Base-by-base conservation (phyloP, 2,888 invertebrate genomes). In the Microdon myrmicae region DNA sequence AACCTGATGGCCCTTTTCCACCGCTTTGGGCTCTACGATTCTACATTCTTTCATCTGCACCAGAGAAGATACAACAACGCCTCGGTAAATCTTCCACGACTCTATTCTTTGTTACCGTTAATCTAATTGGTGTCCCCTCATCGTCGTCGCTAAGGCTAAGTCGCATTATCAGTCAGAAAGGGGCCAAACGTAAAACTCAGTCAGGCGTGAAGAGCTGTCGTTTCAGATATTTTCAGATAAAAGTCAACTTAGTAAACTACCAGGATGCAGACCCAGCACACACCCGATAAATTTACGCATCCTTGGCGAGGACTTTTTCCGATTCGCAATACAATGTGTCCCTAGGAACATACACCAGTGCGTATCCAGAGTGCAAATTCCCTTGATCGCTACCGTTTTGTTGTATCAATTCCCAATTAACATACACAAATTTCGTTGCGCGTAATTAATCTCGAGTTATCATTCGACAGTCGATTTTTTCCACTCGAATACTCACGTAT, bases 161-260 rank as follows among this genome's bases (percentile, higher is more conserved):
- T 64, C 64, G 58, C 51, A 58, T 64, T 58, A 58, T 58, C 58
- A 56, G 64, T 64, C 56, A 64, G 61, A 29, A 43, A n/a, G n/a
- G 56, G 47, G 56, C 45, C 64, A 53, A 64, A 64, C 64, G 53
- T 64, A 58, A 64, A 64, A 64, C 56, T 43, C 64, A 64, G 53
- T 64, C 64, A 58, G 64, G 64, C 48, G 64, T 64, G 58, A 58
- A 64, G 53, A 64, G 47, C 64, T 58, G 64, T 64, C 56, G 38
- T 64, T 51, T 53, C 56, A 43, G 41, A 45, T 64, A 47, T 58
- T 56, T 44, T 22, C 17, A 56, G 56, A 64, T 64, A 64, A 64
- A 47, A 58, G 43, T 47, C 38, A 41, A n/a, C n/a, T n/a, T n/a
- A n/a, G n/a, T n/a, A n/a, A n/a, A n/a, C 32, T 29, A 32, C 37